Evolutionary conservation across 2,888 invertebrate genomes (phyloP), one percentile per base, ranked within the genome.

Genomic region (Agrotis ipsilon): DNA sequence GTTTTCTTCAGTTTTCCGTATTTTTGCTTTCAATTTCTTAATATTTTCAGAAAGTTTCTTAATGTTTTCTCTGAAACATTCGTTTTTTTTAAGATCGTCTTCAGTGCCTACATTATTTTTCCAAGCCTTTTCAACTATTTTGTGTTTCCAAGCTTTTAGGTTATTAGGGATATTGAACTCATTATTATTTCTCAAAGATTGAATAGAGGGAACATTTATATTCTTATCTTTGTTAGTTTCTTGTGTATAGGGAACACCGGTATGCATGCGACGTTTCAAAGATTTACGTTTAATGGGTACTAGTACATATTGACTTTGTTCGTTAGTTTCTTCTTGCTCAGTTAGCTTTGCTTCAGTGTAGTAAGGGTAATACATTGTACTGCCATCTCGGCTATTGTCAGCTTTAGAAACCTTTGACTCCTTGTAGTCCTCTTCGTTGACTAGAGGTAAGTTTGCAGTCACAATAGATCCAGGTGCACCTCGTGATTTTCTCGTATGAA

Each of bases 1-100:
- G 24, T 80, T 64, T 24, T 72, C 79, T 65, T 84, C 76, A 19
- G 71, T 51, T 68, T 78, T 62, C 45, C 82, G 67, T 16, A 85
- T 74, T 74, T 82, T 84, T 45, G 82, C 72, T 66, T 86, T 90
- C 18, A 89, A 67, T 72, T 68, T 84, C 7, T 80, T 75, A 14
- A 86, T 80, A 62, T 88, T 87, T 5, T 82, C 76, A 43, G 82
- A 77, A 6, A 86, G 76, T 65, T 68, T 79, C 14, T 78, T 72
- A 51, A 83, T 82, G 46, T 78, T 84, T n/a, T 87, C 84, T 76
- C 83, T 80, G 3, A 84, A 68, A 55, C 72, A 72, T 72, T 54
- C 65, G n/a, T 43, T 65, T 18, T 69, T 68, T 46, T 75, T 32
- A 51, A 52, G n/a, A n/a, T 57, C 43, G 19, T 21, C 9, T 11